These are phyloP conservation scores for Aythya baeri DNA, from an alignment of 2,113 vertebrate genomes.

Conservation along the genomic window DNA sequence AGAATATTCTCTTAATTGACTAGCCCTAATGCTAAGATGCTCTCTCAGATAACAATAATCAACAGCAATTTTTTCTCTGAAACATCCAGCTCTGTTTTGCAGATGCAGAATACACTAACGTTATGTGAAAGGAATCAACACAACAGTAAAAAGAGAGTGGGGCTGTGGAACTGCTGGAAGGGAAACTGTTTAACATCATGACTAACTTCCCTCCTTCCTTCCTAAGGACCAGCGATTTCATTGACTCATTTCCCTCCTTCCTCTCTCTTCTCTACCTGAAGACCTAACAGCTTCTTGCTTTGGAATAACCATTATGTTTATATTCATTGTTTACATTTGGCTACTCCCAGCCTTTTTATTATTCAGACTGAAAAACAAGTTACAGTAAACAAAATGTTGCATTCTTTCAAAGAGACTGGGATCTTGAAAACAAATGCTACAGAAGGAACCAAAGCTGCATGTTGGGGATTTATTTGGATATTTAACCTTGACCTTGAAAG, in stretches of 20 bases:
- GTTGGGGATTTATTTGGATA: not conserved
- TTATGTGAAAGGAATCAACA: conserved; percentile 23
- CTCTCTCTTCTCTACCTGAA: conserved; percentile 54
- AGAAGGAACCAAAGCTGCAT: not conserved
- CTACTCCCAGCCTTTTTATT: not conserved
- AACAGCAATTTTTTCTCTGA: not conserved
- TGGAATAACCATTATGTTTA: conserved; percentile 42
- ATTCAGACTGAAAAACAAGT: not conserved
- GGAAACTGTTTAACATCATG: conserved; percentile 54
- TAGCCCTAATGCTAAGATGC: not conserved
- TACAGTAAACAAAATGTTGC: conserved; percentile 27
- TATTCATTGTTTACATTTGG: conserved; percentile 35
- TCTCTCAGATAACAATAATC: not conserved
- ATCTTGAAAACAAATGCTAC: not conserved
- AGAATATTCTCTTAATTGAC: not conserved
- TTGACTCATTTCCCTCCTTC: conserved; percentile 72
- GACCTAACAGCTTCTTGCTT: conserved; percentile 7
- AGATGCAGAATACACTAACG: not conserved
- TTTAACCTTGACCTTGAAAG: not conserved
- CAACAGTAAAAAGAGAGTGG: conserved; percentile 19
- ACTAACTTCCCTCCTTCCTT: conserved; percentile 72
- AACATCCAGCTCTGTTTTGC: not conserved
- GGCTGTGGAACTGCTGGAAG: conserved; percentile 11
- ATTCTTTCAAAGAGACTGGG: not conserved
- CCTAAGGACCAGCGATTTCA: conserved; percentile 27